phyloP scores from a whole-genome alignment of 1,140 invertebrate genomes.

The Pseudomyrmex gracilis region DNA sequence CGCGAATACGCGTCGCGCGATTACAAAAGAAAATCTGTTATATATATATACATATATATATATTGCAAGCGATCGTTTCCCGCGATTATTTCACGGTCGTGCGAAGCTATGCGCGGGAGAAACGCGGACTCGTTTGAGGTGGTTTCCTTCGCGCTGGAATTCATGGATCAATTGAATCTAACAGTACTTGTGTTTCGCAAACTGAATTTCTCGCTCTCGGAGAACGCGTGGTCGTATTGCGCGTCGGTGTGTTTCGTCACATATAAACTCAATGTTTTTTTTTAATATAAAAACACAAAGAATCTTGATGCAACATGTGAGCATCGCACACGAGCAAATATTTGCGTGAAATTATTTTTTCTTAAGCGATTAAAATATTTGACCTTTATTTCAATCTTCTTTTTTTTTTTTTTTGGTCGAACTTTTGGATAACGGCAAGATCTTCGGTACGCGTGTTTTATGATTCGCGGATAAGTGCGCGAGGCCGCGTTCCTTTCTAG shows the following conservation, averaged over 20 bases:
- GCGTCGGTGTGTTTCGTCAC: neutral
- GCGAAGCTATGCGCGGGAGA: constrained; percentile 34
- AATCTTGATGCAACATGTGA: neutral
- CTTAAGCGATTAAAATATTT: neutral
- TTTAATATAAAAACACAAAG: too few species aligned
- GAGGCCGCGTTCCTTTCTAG: constrained; percentile 73
- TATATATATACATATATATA: neutral
- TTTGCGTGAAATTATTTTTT: too few species aligned
- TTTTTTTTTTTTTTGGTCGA: constrained; percentile 31
- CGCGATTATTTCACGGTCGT: constrained; percentile 57
- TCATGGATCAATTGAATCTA: constrained; percentile 34
- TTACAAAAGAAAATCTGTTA: constrained; percentile 46
- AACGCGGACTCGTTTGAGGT: constrained; percentile 43
- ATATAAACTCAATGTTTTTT: too few species aligned
- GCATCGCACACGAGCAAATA: neutral
- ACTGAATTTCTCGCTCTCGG: neutral
- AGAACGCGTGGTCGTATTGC: neutral
- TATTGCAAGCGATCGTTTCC: constrained; percentile 23
- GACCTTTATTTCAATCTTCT: too few species aligned
- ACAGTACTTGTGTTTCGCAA: constrained; percentile 28
- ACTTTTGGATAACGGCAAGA: constrained; percentile 11
- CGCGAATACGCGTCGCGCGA: constrained; percentile 40
- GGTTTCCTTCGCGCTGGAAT: constrained; percentile 37
- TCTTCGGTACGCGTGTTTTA: constrained; percentile 71
- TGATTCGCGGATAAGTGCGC: constrained; percentile 70